These are phyloP conservation scores for Iguana delicatissima DNA, from an alignment of 2,797 vertebrate species.

Conservation along the genomic window DNA sequence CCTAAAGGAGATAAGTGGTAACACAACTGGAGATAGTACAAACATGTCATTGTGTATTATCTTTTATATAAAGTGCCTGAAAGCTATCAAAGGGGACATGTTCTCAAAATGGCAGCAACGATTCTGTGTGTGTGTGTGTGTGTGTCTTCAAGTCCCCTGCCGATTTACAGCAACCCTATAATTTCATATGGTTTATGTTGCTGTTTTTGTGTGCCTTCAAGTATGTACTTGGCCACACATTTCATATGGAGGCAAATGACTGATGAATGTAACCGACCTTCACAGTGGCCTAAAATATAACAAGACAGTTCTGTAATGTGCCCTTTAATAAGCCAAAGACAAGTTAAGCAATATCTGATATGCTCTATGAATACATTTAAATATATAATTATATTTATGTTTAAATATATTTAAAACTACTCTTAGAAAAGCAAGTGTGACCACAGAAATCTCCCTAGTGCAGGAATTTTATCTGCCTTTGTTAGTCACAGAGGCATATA, in stretches of 20 bases:
- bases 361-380: conserved; percentile 41
- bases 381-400: not conserved
- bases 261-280: not conserved
- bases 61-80: not conserved
- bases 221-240: not conserved
- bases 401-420: conserved; percentile 63
- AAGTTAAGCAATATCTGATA: conserved; percentile 59
- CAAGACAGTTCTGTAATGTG: not conserved
- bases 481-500: not conserved
- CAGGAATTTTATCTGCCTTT: not conserved
- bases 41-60: not conserved
- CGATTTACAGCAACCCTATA: too few relatives aligned
- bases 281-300: conserved; percentile 38
- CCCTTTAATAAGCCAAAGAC: not conserved
- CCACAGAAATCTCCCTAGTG: not conserved
- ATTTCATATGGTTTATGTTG: too few relatives aligned
- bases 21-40: not conserved
- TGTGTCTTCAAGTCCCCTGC: too few relatives aligned
- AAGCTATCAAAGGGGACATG: not conserved
- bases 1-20: not conserved
- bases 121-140: too few relatives aligned
- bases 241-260: not conserved
- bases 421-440: conserved; percentile 63
- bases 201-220: too few relatives aligned
- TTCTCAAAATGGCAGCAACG: not conserved